Evolutionary conservation across 2,888 invertebrate genomes (phyloP).

Genomic region (Limenitis camilla): DNA sequence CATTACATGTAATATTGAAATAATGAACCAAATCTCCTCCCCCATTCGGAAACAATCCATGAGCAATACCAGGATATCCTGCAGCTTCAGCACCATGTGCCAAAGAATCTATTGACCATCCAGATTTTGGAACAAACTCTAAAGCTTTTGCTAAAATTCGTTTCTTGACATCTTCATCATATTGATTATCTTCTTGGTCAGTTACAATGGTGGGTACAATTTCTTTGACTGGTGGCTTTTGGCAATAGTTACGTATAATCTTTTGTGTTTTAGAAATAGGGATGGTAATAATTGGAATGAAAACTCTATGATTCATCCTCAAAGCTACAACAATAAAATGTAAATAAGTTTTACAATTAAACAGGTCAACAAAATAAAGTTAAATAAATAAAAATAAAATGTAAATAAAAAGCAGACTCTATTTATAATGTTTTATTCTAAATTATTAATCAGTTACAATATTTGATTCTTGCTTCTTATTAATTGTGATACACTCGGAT

Average conservation of each 20-base stretch:
- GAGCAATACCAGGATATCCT: constrained; percentile 86
- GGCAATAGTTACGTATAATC: constrained; percentile 45
- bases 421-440: neutral
- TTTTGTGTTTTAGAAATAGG: constrained; percentile 39
- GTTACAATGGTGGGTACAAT: constrained; percentile 41
- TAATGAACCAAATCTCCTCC: constrained; percentile 88
- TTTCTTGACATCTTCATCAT: constrained; percentile 79
- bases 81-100: constrained; percentile 84
- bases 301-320: constrained; percentile 48
- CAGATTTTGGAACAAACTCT: constrained; percentile 82
- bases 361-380: too few relatives aligned
- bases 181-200: constrained; percentile 64
- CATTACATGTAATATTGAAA: constrained; percentile 86
- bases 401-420: too few relatives aligned
- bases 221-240: constrained; percentile 42
- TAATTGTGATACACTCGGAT: constrained; percentile 56
- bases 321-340: constrained; percentile 44
- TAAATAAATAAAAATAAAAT: too few relatives aligned
- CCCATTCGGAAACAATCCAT: constrained; percentile 89
- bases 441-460: constrained; percentile 3
- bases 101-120: constrained; percentile 89
- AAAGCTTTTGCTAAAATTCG: constrained; percentile 85
- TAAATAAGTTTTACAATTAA: too few relatives aligned
- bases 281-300: constrained; percentile 43
- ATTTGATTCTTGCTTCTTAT: constrained; percentile 36